These are phyloP conservation scores for Hypomecis punctinalis DNA, from an alignment of 2,888 invertebrate species.

Conservation along the genomic window DNA sequence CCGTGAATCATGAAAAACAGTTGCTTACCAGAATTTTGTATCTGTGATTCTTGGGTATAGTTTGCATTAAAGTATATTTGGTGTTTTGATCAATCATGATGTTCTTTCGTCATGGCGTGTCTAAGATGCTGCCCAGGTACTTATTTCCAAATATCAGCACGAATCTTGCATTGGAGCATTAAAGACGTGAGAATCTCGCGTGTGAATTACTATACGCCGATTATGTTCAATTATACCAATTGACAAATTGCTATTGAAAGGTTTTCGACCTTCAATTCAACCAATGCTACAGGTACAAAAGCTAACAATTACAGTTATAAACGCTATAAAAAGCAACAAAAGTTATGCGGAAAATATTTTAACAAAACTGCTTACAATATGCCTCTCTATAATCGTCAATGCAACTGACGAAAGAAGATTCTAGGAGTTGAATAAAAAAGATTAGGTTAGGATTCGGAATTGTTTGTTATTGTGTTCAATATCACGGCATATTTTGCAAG, in stretches of 20 bases:
- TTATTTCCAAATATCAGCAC: slow-evolving; percentile 43
- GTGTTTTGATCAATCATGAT: slow-evolving; percentile 2
- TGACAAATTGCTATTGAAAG: slow-evolving; percentile 66
- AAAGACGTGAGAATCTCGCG: slow-evolving; percentile 58
- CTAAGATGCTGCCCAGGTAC: slow-evolving; percentile 15
- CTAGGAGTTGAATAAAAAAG: not conserved
- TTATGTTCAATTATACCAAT: slow-evolving; percentile 62
- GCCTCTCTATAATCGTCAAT: too few species aligned
- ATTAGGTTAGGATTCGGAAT: not conserved
- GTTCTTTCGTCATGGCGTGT: slow-evolving; percentile 17
- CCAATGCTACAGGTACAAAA: slow-evolving; percentile 40
- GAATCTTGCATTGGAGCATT: slow-evolving; percentile 33
- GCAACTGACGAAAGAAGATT: not conserved
- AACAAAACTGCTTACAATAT: slow-evolving; percentile 40
- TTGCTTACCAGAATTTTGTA: too few species aligned
- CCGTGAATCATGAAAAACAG: not conserved
- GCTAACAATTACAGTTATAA: slow-evolving; percentile 35
- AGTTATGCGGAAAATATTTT: slow-evolving; percentile 35
- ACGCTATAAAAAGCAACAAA: not conserved
- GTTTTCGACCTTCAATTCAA: slow-evolving; percentile 60
- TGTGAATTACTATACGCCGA: slow-evolving; percentile 55
- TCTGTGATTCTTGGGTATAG: not conserved
- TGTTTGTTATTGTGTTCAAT: slow-evolving; percentile 20
- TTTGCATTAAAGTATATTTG: not conserved
- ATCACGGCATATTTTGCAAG: slow-evolving; percentile 23